Conservation (phyloP, 30 jellyfish, hydroid and myxozoan species). For the Hydractinia echinata region DNA sequence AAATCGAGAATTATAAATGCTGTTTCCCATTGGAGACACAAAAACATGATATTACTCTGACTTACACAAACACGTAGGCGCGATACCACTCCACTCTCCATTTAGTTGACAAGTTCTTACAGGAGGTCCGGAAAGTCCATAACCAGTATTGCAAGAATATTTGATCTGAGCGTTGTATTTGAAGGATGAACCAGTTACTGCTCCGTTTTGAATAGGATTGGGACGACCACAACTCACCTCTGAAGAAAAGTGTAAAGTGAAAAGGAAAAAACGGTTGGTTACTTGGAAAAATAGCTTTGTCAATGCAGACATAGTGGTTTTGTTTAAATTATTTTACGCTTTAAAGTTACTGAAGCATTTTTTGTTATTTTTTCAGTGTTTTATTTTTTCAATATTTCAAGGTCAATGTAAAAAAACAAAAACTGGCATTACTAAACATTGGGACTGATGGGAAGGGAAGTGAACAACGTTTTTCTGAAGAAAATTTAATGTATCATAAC, state of each 20-base stretch:
- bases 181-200: constrained; percentile 51
- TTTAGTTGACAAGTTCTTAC: constrained; percentile 63
- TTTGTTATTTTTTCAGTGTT: too few relatives aligned
- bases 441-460: too few relatives aligned
- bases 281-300: too few relatives aligned
- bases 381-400: too few relatives aligned
- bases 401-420: too few relatives aligned
- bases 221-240: constrained; percentile 80
- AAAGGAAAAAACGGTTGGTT: too few relatives aligned
- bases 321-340: too few relatives aligned
- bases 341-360: too few relatives aligned
- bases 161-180: constrained; percentile 52
- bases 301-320: too few relatives aligned
- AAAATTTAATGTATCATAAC: too few relatives aligned
- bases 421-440: too few relatives aligned
- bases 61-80: constrained; percentile 85
- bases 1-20: not conserved
- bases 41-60: not conserved
- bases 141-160: constrained; percentile 69
- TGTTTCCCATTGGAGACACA: not conserved
- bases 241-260: not conserved
- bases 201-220: constrained; percentile 56
- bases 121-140: constrained; percentile 78
- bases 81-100: constrained; percentile 94
- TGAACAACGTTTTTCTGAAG: too few relatives aligned